phyloP scores from a whole-genome alignment of 1,140 invertebrate species.

The Aphidius ervi region DNA sequence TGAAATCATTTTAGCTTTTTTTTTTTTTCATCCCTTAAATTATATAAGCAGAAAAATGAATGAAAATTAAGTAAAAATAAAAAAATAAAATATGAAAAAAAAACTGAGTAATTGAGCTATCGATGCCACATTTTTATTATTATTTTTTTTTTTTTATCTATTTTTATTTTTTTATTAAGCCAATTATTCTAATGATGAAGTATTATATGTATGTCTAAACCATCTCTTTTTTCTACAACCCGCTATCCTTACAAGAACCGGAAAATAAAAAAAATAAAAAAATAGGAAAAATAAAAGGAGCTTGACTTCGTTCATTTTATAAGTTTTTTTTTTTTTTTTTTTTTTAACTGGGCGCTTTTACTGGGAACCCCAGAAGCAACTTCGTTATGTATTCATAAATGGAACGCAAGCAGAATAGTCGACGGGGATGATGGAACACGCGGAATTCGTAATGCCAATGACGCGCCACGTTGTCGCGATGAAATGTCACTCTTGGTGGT shows the following conservation, averaged over 20 bases:
- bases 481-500: constrained; percentile 12
- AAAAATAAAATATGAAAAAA: neutral
- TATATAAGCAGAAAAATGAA: neutral
- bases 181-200: constrained; percentile 1
- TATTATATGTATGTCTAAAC: neutral
- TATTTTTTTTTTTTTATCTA: neutral
- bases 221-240: too few relatives aligned
- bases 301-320: neutral
- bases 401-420: constrained; percentile 35
- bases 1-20: too few relatives aligned
- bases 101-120: neutral
- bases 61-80: too few relatives aligned
- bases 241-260: too few relatives aligned
- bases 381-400: constrained; percentile 42
- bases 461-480: neutral
- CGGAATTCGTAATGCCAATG: constrained; percentile 36
- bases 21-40: too few relatives aligned
- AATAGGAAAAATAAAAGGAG: neutral
- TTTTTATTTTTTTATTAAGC: neutral
- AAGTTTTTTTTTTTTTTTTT: neutral
- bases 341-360: neutral
- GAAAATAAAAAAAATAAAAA: neutral
- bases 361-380: constrained; percentile 3
- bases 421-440: constrained; percentile 25
- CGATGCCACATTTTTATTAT: neutral